Percentiles rank a stretch among this genome's conserved stretches.
These are phyloP conservation scores for Drosophila cyrtoloma DNA, from an alignment of 2,888 invertebrate species.

Conservation along the genomic window DNA sequence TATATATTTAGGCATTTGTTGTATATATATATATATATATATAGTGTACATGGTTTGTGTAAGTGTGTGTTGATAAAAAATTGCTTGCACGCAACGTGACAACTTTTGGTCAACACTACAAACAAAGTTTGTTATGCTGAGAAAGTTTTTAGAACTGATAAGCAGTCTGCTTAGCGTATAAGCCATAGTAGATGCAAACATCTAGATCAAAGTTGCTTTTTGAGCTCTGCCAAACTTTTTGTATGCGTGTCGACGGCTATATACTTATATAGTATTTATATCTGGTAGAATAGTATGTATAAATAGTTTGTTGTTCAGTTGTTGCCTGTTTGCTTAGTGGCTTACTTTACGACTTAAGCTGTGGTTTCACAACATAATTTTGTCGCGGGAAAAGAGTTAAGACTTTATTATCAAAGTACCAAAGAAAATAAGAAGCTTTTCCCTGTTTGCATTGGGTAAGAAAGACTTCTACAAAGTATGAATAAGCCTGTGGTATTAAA, in stretches of 20 bases:
- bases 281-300: slow-evolving; percentile 13
- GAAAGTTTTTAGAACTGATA: slow-evolving; percentile 63
- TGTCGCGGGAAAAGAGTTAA: slow-evolving; percentile 12
- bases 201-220: slow-evolving; percentile 61
- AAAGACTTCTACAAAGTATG: not conserved
- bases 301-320: slow-evolving; percentile 26
- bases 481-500: not conserved
- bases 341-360: slow-evolving; percentile 28
- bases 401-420: slow-evolving; percentile 2
- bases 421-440: not conserved
- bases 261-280: slow-evolving; percentile 7
- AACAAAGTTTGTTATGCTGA: slow-evolving; percentile 40
- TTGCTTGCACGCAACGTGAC: slow-evolving; percentile 43
- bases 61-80: slow-evolving; percentile 53
- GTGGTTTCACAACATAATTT: slow-evolving; percentile 12
- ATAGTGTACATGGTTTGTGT: slow-evolving; percentile 12
- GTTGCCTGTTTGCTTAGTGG: slow-evolving; percentile 24
- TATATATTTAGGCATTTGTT: slow-evolving; percentile 30
- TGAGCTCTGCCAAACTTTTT: slow-evolving; percentile 44
- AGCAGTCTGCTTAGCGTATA: slow-evolving; percentile 43
- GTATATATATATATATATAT: slow-evolving; percentile 30
- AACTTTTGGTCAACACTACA: slow-evolving; percentile 60
- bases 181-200: slow-evolving; percentile 33
- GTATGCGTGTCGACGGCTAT: slow-evolving; percentile 19
- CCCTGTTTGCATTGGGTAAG: not conserved